phyloP scores from a whole-genome alignment of 2,888 invertebrate species.

The Fragum sueziense region DNA sequence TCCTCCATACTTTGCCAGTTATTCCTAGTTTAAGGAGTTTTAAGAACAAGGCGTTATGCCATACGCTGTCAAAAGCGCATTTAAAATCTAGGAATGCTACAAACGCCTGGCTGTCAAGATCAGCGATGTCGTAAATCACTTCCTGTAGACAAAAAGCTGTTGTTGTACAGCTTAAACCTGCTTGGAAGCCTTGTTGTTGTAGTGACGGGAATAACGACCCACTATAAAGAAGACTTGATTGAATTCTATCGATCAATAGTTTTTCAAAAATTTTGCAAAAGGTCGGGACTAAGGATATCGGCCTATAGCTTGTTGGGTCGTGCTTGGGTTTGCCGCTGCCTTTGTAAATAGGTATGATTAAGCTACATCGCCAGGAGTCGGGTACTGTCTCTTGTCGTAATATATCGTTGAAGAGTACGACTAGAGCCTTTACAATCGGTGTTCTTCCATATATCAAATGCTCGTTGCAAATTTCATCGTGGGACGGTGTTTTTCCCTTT shows the following conservation, averaged over 20 bases:
- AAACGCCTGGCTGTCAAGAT: neutral
- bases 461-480: neutral
- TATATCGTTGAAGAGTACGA: neutral
- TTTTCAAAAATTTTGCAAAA: conserved; percentile 39
- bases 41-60: conserved; percentile 3
- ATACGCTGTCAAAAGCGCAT: conserved; percentile 9
- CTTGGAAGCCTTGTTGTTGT: conserved; percentile 44
- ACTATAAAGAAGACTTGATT: neutral
- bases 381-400: conserved; percentile 10
- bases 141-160: conserved; percentile 8
- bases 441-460: neutral
- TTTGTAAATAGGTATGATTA: conserved; percentile 37
- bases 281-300: conserved; percentile 27
- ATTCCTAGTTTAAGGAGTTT: neutral
- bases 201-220: conserved; percentile 21
- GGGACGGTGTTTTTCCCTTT: neutral
- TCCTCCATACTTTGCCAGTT: neutral
- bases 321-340: conserved; percentile 30
- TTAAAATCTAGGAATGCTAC: conserved; percentile 14
- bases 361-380: conserved; percentile 24
- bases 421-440: neutral
- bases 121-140: neutral
- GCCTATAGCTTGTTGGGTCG: conserved; percentile 37
- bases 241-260: conserved; percentile 17
- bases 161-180: conserved; percentile 19